Evolutionary conservation across 92 coral and sea anemone genomes (phyloP), one percentile per base, ranked within the genome.

Genomic region (Metridium senile): DNA sequence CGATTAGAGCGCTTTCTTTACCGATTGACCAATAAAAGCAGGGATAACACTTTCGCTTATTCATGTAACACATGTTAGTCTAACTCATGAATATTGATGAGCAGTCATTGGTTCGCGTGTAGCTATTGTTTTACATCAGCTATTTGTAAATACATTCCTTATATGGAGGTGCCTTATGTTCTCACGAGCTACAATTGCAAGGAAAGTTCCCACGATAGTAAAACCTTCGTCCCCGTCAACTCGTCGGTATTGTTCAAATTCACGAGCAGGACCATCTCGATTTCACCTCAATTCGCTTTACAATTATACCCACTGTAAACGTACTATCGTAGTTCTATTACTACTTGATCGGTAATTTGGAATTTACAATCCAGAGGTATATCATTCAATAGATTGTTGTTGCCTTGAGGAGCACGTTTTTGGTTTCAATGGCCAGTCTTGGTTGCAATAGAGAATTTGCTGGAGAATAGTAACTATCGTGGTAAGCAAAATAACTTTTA

Each of bases 121-220:
- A 70, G 62, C 88, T 56, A 89, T 91, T 91, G 97, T 91, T 80
- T 74, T 34, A 25, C 7, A 39, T 73, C 70, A 81, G 82, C 74
- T 91, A 89, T 91, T 91, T 91, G 97, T 90, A 85, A 89, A 81
- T 74, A 76, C 39, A 74, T 32, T 47, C 99, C 97, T 71, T 85
- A 95, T 95, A 92, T 87, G 99, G 99, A 75, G 74, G 79, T 86
- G 93, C 93, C 87, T 85, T 83, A 82, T 88, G 88, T 95, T 95
- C 97, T 93, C 97, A 92, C 97, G 97, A 84, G 95, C 90, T 93
- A 91, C 71, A 89, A 92, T 85, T 88, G 96, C 94, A 88, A 77
- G 85, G 85, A 88, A 87, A 64, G 70, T 95, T 95, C 99, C 99
- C 99, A 95, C 99, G 99, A 88, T 93, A 90, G 85, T 89, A 86